phyloP scores from a whole-genome alignment of 2,888 invertebrate species.

The Crocallis elinguaria region DNA sequence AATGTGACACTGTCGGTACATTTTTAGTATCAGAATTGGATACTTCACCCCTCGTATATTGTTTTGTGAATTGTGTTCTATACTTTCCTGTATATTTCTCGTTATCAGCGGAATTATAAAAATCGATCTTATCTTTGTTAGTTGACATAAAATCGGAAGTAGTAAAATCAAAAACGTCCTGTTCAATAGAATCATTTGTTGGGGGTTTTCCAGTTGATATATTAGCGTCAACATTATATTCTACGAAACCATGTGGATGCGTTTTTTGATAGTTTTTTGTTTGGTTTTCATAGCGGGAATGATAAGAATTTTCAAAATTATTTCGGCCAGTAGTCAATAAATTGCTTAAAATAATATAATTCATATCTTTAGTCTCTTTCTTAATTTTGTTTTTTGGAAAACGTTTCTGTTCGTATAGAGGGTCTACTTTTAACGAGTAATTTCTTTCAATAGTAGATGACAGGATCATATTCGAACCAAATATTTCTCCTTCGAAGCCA shows the following conservation, averaged over 20 bases:
- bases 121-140: slow-evolving; percentile 44
- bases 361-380: slow-evolving; percentile 44
- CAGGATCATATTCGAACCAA: slow-evolving; percentile 87
- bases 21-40: slow-evolving; percentile 42
- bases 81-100: slow-evolving; percentile 45
- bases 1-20: slow-evolving; percentile 54
- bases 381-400: slow-evolving; percentile 63
- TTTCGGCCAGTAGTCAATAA: no score
- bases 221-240: slow-evolving; percentile 53
- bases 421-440: slow-evolving; percentile 56
- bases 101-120: slow-evolving; percentile 57
- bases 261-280: slow-evolving; percentile 51
- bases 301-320: slow-evolving; percentile 50
- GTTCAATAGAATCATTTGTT: slow-evolving; percentile 40
- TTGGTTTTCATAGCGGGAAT: slow-evolving; percentile 36
- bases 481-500: slow-evolving; percentile 88
- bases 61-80: slow-evolving; percentile 36
- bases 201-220: slow-evolving; percentile 33
- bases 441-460: slow-evolving; percentile 82
- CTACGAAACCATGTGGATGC: slow-evolving; percentile 49
- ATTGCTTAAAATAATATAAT: slow-evolving; percentile 65
- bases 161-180: slow-evolving; percentile 50
- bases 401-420: slow-evolving; percentile 55
- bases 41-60: slow-evolving; percentile 25
- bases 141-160: slow-evolving; percentile 28